Percentiles rank a stretch among this genome's conserved stretches.
phyloP scores from a whole-genome alignment of 2,888 invertebrate species.

The Parnassius apollo region DNA sequence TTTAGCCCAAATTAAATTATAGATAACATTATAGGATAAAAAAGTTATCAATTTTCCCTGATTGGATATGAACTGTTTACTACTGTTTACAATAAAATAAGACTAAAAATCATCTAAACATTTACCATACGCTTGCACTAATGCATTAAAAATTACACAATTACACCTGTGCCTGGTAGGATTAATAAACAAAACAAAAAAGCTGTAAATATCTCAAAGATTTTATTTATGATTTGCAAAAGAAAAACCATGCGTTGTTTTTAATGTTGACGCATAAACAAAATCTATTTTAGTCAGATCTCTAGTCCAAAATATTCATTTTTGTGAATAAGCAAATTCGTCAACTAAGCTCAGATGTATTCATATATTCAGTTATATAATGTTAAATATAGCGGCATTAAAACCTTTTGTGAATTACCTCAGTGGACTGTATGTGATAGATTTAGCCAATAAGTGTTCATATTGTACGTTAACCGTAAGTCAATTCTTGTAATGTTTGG shows the following conservation, averaged over 20 bases:
- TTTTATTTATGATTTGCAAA: conserved; percentile 27
- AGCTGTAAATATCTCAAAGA: conserved; percentile 29
- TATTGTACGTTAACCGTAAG: conserved; percentile 67
- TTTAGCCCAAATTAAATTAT: too few species aligned
- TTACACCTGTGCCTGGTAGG: conserved; percentile 16
- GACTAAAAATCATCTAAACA: conserved; percentile 13
- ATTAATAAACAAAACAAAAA: conserved; percentile 12
- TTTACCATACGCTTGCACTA: conserved; percentile 11
- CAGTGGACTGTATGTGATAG: conserved; percentile 78
- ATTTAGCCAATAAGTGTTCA: conserved; percentile 80
- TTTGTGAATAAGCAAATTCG: conserved; percentile 57
- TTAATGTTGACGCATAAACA: conserved; percentile 52
- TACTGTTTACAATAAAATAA: too few species aligned
- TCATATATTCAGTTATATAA: conserved; percentile 47
- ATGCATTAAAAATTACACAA: conserved; percentile 14
- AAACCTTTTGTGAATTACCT: conserved; percentile 73
- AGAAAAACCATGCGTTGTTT: conserved; percentile 19
- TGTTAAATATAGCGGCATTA: conserved; percentile 33
- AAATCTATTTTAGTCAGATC: conserved; percentile 69
- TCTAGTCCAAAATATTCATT: conserved; percentile 73
- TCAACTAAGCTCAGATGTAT: conserved; percentile 49
- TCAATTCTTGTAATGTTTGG: conserved; percentile 72
- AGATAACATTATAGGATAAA: too few species aligned
- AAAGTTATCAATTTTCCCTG: too few species aligned
- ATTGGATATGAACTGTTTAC: too few species aligned